Evolutionary conservation across 2,797 vertebrate species (phyloP).

Genomic region (Heterohyrax brucei): DNA sequence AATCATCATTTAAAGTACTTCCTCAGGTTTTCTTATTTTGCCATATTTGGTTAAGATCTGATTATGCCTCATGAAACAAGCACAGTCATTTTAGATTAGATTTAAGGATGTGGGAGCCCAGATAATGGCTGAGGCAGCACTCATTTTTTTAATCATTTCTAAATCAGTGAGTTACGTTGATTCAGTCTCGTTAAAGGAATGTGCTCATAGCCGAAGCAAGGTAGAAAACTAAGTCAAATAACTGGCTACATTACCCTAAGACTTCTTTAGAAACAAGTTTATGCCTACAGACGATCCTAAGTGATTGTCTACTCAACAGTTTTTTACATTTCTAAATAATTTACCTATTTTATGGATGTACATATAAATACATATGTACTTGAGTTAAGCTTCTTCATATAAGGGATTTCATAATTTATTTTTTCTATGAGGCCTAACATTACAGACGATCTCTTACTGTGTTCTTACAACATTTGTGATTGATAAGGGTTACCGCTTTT

Average conservation of each 20-base stretch:
- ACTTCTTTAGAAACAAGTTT: slow-evolving; percentile 3
- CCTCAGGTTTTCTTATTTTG: background rate
- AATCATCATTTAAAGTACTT: background rate
- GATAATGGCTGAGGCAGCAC: background rate
- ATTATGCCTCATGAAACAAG: background rate
- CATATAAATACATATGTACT: background rate
- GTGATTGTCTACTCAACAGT: background rate
- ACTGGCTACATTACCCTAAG: background rate
- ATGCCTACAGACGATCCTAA: background rate
- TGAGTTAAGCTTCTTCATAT: slow-evolving; percentile 9
- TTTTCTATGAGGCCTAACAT: background rate
- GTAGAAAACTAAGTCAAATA: background rate
- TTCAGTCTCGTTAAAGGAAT: background rate
- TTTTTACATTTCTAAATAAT: slow-evolving; percentile 6
- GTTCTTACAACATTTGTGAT: background rate
- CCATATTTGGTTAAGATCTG: background rate
- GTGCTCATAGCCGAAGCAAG: background rate
- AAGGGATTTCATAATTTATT: background rate
- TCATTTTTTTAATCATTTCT: background rate
- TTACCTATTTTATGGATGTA: background rate
- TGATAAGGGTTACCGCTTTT: background rate
- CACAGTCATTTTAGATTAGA: background rate
- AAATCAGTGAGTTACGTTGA: slow-evolving; percentile 20
- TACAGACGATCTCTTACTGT: background rate
- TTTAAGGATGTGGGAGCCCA: background rate